Evolutionary conservation across 2,797 vertebrate genomes (phyloP).

Genomic region (Pogonophryne albipinna): DNA sequence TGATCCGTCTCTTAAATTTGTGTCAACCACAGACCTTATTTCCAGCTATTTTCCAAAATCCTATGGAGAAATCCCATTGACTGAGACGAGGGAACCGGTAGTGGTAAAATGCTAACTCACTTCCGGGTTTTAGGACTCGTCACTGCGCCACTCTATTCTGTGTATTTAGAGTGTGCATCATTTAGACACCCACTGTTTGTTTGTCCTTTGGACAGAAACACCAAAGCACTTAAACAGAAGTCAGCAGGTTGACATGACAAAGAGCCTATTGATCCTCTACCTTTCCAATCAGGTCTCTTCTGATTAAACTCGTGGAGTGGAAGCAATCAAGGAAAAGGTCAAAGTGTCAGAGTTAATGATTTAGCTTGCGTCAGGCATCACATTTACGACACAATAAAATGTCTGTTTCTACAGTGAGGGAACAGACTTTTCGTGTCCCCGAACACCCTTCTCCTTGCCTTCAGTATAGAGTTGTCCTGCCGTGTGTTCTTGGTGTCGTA

Average conservation of each 20-base stretch:
- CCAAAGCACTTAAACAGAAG: not conserved
- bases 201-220: not conserved
- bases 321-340: slow-evolving; percentile 22
- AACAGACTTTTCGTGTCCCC: too few relatives aligned
- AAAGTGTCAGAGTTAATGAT: slow-evolving; percentile 26
- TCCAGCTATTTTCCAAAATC: too few relatives aligned
- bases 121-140: too few relatives aligned
- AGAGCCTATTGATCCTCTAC: not conserved
- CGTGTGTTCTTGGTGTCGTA: slow-evolving; percentile 98
- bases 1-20: too few relatives aligned
- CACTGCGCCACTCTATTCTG: too few relatives aligned
- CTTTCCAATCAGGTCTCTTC: not conserved
- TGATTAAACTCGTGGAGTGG: not conserved
- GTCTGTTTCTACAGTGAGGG: not conserved
- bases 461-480: slow-evolving; percentile 98
- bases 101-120: too few relatives aligned
- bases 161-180: too few relatives aligned
- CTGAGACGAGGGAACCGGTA: too few relatives aligned
- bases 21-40: too few relatives aligned
- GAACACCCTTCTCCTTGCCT: slow-evolving; percentile 78
- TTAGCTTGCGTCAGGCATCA: not conserved
- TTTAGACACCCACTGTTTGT: too few relatives aligned
- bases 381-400: not conserved
- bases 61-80: too few relatives aligned
- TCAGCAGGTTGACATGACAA: slow-evolving; percentile 4